phyloP scores from a whole-genome alignment of 2,888 invertebrate genomes.

The Pomacea canaliculata region DNA sequence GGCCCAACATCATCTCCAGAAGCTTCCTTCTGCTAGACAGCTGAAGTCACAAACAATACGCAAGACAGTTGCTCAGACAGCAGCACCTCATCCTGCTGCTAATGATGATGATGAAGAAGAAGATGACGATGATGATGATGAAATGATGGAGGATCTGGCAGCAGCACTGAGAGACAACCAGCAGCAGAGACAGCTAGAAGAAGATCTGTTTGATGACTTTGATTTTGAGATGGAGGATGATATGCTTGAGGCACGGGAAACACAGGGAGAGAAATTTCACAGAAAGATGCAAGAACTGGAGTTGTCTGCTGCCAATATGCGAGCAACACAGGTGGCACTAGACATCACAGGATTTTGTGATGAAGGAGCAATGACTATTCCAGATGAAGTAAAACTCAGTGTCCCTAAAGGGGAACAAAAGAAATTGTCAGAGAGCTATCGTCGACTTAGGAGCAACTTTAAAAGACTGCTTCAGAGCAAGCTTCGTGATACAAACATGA shows the following conservation, averaged over 20 bases:
- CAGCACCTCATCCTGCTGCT: neutral
- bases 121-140: conserved; percentile 37
- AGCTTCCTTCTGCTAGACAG: neutral
- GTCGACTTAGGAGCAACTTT: conserved; percentile 7
- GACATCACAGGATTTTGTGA: conserved; percentile 29
- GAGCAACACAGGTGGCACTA: conserved; percentile 16
- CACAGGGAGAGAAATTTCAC: conserved; percentile 13
- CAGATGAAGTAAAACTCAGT: conserved; percentile 1
- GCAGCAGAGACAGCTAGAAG: conserved; percentile 38
- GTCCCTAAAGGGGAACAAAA: conserved; percentile 9
- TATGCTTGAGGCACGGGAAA: conserved; percentile 31
- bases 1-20: conserved; percentile 4
- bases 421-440: conserved; percentile 14
- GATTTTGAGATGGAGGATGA: conserved; percentile 26
- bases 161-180: conserved; percentile 17
- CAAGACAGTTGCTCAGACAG: neutral
- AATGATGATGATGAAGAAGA: conserved; percentile 34
- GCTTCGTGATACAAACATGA: conserved; percentile 35
- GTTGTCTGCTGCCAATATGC: conserved; percentile 10
- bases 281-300: conserved; percentile 31
- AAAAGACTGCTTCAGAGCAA: conserved; percentile 20
- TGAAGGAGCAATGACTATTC: conserved; percentile 3
- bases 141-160: conserved; percentile 27
- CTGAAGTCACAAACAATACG: neutral
- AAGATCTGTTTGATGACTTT: conserved; percentile 34